Evolutionary conservation across 2,797 vertebrate species (phyloP), one percentile per base, ranked within the genome.

Genomic region (Propithecus perrieri): DNA sequence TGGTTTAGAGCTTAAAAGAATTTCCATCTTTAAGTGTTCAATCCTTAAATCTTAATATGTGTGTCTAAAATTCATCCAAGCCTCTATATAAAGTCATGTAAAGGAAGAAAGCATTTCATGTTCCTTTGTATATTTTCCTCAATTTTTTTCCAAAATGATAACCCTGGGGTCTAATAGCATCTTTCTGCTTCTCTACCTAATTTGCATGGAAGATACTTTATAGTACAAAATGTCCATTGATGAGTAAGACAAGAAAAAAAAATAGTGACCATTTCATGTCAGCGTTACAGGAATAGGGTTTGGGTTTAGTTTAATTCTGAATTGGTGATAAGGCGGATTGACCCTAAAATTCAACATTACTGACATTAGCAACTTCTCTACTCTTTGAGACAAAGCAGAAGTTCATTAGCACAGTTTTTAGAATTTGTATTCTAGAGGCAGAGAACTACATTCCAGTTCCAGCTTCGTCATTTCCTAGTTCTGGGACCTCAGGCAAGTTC

Each of bases 151-250:
- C 13, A 5, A 17, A 94, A 67, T 12, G 55, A 81, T 96, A 95
- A 89, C 30, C 13, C 11, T 46, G 1, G 24, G 22, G 18, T 94
- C 78, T 95, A 67, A 89, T 59, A 95, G 18, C 63, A 85, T n/a
- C 46, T 22, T 95, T 97, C 50, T 97, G 14, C 43, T 96, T 88
- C 57, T 93, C 46, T 90, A 38, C 14, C 57, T 97, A 59, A 96
- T 87, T 96, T 91, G 38, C 59, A 74, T 72, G 74, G 30, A 28
- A 65, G 61, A 69, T 72, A 91, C 17, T 94, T 85, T 72, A 75
- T 48, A 95, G 22, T 65, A 65, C 26, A 78, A 83, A 91, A 72
- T 93, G 46, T 53, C 35, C 79, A 59, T n/a, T 85, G 46, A 94
- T 84, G 43, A 28, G 5, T 57, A 94, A 74, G 35, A 38, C 79